Evolutionary conservation across 2,888 invertebrate genomes (phyloP).

Genomic region (Spatulosminthurus flaviceps): DNA sequence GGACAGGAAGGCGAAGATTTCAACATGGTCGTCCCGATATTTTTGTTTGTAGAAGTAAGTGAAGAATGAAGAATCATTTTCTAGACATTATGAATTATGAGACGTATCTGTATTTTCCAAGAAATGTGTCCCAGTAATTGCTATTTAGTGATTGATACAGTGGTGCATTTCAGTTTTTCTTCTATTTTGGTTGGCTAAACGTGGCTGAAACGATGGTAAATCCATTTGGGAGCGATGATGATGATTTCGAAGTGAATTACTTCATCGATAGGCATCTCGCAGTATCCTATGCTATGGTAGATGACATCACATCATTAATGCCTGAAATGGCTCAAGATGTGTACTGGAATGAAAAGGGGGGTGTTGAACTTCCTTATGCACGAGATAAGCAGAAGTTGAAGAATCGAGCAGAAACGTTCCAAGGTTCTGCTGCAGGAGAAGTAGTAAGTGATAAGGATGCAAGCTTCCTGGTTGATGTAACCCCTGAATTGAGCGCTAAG

Average conservation of each 20-base stretch:
- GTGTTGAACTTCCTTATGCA: constrained; percentile 31
- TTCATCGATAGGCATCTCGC: constrained; percentile 32
- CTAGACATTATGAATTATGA: background rate
- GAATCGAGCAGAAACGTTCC: constrained; percentile 12
- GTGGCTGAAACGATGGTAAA: constrained; percentile 40
- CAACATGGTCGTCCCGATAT: constrained; percentile 30
- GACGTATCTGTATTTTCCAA: no score
- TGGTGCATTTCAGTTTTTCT: constrained; percentile 43
- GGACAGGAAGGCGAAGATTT: background rate
- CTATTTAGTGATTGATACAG: no score
- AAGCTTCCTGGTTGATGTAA: constrained; percentile 7
- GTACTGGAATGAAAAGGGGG: constrained; percentile 26
- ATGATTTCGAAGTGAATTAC: constrained; percentile 42
- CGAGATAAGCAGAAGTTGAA: background rate
- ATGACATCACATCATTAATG: constrained; percentile 18
- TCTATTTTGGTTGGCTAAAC: constrained; percentile 43
- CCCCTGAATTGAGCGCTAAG: no score
- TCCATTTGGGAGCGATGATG: constrained; percentile 41
- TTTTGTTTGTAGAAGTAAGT: constrained; percentile 39
- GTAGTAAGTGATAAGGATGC: background rate
- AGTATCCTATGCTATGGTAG: constrained; percentile 34
- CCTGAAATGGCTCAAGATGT: constrained; percentile 32
- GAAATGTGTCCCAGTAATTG: no score
- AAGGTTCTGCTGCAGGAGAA: background rate
- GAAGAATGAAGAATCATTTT: background rate